phyloP scores from a whole-genome alignment of 2,888 invertebrate species.

The Cheilosia urbana region DNA sequence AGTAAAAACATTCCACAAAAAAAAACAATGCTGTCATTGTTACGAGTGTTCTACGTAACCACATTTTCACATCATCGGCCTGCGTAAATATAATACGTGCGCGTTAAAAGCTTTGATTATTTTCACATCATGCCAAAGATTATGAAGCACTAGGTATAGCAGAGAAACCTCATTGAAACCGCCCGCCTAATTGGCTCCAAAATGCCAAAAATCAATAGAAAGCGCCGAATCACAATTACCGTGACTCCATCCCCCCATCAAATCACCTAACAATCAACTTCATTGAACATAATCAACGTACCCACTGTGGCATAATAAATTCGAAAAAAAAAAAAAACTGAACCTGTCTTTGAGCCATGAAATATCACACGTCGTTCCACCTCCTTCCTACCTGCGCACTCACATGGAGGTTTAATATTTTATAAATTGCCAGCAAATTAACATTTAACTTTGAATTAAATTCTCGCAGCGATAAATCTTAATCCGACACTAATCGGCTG shows the following conservation, averaged over 20 bases:
- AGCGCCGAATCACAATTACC: constrained; percentile 37
- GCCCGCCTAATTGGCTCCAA: constrained; percentile 23
- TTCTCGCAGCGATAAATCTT: constrained; percentile 61
- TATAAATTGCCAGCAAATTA: constrained; percentile 60
- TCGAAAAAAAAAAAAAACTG: neutral
- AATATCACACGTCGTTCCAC: constrained; percentile 50
- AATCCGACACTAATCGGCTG: constrained; percentile 56
- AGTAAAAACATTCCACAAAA: too few relatives aligned
- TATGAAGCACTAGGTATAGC: constrained; percentile 22
- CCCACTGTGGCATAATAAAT: neutral
- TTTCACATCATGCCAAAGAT: constrained; percentile 60
- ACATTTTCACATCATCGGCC: constrained; percentile 13
- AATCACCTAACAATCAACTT: constrained; percentile 41
- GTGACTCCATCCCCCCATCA: neutral
- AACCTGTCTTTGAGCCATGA: constrained; percentile 17
- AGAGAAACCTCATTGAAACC: constrained; percentile 48
- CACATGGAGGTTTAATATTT: neutral
- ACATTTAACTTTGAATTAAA: constrained; percentile 56
- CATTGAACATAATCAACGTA: constrained; percentile 44
- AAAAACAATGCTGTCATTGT: constrained; percentile 34
- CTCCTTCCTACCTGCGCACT: neutral
- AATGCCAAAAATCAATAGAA: constrained; percentile 52
- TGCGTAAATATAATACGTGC: constrained; percentile 1
- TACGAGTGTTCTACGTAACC: neutral
- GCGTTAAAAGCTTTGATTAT: constrained; percentile 61